phyloP scores from a whole-genome alignment of 2,797 vertebrate genomes.

The Silurus lanzhouensis region DNA sequence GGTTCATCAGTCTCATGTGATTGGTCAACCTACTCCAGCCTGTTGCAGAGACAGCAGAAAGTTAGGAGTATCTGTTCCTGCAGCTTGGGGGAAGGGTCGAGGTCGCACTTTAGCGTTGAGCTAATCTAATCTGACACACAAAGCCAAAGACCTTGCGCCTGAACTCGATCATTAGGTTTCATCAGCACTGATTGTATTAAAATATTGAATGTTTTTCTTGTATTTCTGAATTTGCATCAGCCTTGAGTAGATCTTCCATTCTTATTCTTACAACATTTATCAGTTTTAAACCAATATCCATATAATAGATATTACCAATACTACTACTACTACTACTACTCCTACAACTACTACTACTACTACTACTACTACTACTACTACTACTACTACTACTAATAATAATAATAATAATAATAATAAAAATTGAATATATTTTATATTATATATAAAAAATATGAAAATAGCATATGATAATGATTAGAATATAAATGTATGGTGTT shows the following conservation, averaged over 20 bases:
- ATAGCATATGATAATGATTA: too few relatives aligned
- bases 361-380: too few relatives aligned
- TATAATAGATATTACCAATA: too few relatives aligned
- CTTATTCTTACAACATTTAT: not conserved
- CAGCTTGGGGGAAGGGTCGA: conserved; percentile 42
- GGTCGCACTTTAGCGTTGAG: conserved; percentile 39
- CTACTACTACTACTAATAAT: too few relatives aligned
- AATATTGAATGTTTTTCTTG: not conserved
- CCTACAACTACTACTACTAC: too few relatives aligned
- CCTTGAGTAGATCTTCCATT: not conserved
- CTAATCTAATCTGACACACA: conserved; percentile 53
- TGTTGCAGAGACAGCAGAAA: conserved; percentile 57
- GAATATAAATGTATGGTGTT: too few relatives aligned
- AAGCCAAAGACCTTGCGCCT: conserved; percentile 20
- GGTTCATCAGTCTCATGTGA: conserved; percentile 11
- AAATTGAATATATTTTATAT: too few relatives aligned
- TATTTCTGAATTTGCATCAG: not conserved
- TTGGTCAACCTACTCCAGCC: conserved; percentile 20
- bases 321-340: too few relatives aligned
- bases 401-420: too few relatives aligned
- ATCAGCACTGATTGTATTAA: not conserved
- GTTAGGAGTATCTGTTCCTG: conserved; percentile 51
- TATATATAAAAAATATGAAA: too few relatives aligned
- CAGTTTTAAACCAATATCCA: not conserved
- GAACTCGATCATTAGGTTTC: conserved; percentile 17